These are phyloP conservation scores for Lasioglossum zephyrum DNA, from an alignment of 2,888 invertebrate genomes.

Conservation along the genomic window DNA sequence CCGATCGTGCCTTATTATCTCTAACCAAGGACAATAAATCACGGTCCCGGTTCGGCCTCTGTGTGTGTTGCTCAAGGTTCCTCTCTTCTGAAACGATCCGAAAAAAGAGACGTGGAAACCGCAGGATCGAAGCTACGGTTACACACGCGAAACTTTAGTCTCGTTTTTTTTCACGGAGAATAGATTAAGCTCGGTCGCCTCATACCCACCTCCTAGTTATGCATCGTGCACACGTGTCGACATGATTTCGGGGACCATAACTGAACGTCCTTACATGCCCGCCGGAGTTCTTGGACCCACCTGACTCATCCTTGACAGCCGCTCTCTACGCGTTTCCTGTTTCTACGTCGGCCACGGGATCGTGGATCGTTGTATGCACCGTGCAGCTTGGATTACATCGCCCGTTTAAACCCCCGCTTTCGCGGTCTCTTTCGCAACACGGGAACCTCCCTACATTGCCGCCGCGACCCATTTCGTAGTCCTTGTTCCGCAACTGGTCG, in stretches of 20 bases:
- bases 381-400: conserved; percentile 35
- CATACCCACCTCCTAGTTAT: conserved; percentile 50
- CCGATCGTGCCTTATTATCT: conserved; percentile 71
- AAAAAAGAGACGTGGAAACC: conserved; percentile 71
- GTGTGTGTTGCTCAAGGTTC: conserved; percentile 62
- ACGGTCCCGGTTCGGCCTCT: conserved; percentile 59
- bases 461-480: background rate
- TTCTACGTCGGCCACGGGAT: conserved; percentile 28
- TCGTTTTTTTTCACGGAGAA: conserved; percentile 42
- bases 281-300: conserved; percentile 47
- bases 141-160: conserved; percentile 66
- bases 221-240: conserved; percentile 66
- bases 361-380: conserved; percentile 6
- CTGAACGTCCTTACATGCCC: conserved; percentile 48
- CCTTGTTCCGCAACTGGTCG: background rate
- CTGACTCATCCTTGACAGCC: conserved; percentile 48
- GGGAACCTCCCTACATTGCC: background rate
- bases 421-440: conserved; percentile 6
- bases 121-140: conserved; percentile 66
- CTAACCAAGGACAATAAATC: conserved; percentile 73
- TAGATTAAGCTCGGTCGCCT: conserved; percentile 43
- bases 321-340: conserved; percentile 53
- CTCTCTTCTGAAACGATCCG: conserved; percentile 63
- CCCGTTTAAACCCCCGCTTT: conserved; percentile 3
- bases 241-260: conserved; percentile 56